phyloP scores from a whole-genome alignment of 2,888 invertebrate species.

The Dolichopus griseipennis region DNA sequence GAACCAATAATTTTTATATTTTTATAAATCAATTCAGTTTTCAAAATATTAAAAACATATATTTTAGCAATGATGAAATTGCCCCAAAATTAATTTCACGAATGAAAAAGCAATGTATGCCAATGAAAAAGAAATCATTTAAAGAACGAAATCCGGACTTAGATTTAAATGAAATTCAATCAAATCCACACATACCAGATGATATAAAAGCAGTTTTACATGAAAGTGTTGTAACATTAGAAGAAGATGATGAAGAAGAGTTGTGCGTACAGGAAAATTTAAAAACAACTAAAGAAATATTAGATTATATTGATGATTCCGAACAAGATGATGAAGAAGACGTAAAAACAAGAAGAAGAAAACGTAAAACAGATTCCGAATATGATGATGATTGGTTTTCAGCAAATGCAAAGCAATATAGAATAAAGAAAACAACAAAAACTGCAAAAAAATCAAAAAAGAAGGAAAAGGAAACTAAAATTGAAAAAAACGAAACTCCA shows the following conservation, averaged over 20 bases:
- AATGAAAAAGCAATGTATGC: conserved; percentile 43
- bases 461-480: conserved; percentile 31
- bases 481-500: conserved; percentile 37
- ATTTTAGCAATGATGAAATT: conserved; percentile 28
- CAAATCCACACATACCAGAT: conserved; percentile 42
- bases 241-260: conserved; percentile 9
- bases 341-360: conserved; percentile 36
- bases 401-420: conserved; percentile 25
- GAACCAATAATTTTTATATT: no score
- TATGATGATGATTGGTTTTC: conserved; percentile 44
- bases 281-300: conserved; percentile 38
- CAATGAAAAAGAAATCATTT: conserved; percentile 41
- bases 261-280: conserved; percentile 28
- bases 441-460: conserved; percentile 36
- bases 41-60: no score
- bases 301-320: conserved; percentile 42
- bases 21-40: no score
- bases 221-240: conserved; percentile 36
- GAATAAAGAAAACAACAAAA: conserved; percentile 28
- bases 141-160: conserved; percentile 44
- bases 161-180: conserved; percentile 42
- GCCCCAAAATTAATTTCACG: conserved; percentile 31
- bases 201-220: conserved; percentile 42
- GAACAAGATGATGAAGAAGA: conserved; percentile 39
- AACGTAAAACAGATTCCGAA: conserved; percentile 40